Percentiles rank a stretch among this genome's conserved stretches.
These are phyloP conservation scores for Drosophila prolongata DNA, from an alignment of 2,888 invertebrate species.

Conservation along the genomic window DNA sequence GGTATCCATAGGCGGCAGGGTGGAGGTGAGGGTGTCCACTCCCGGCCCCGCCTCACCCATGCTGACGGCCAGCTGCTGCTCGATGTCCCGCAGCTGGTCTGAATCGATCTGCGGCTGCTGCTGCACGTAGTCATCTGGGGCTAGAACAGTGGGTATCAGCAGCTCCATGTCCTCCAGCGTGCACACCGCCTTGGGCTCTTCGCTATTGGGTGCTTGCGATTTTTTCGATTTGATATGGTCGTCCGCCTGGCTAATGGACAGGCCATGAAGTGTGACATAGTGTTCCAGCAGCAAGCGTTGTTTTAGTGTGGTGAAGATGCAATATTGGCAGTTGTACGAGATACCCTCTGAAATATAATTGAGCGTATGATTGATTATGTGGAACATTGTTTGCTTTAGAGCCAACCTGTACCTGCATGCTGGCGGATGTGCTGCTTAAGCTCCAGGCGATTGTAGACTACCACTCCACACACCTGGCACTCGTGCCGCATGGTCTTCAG, in stretches of 20 bases:
- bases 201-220: not conserved
- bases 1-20: slow-evolving; percentile 27
- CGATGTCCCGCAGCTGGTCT: slow-evolving; percentile 56
- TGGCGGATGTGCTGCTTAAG: slow-evolving; percentile 77
- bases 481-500: slow-evolving; percentile 60
- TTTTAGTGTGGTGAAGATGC: slow-evolving; percentile 65
- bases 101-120: slow-evolving; percentile 54
- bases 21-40: slow-evolving; percentile 16
- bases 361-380: not conserved
- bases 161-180: slow-evolving; percentile 70
- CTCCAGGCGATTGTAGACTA: slow-evolving; percentile 67
- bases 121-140: slow-evolving; percentile 59
- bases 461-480: slow-evolving; percentile 77
- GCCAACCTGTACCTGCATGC: slow-evolving; percentile 68
- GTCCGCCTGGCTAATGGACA: slow-evolving; percentile 50
- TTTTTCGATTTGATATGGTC: slow-evolving; percentile 39
- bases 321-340: slow-evolving; percentile 70
- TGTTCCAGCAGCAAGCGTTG: slow-evolving; percentile 65
- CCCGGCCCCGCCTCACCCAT: slow-evolving; percentile 19
- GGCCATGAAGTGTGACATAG: slow-evolving; percentile 60
- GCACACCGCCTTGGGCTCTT: slow-evolving; percentile 54
- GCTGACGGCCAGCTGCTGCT: slow-evolving; percentile 50
- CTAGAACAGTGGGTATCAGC: slow-evolving; percentile 67
- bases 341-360: slow-evolving; percentile 58
- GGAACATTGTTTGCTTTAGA: not conserved